These are phyloP conservation scores for Buceros bicornis DNA, from an alignment of 2,797 vertebrate species.

Conservation along the genomic window DNA sequence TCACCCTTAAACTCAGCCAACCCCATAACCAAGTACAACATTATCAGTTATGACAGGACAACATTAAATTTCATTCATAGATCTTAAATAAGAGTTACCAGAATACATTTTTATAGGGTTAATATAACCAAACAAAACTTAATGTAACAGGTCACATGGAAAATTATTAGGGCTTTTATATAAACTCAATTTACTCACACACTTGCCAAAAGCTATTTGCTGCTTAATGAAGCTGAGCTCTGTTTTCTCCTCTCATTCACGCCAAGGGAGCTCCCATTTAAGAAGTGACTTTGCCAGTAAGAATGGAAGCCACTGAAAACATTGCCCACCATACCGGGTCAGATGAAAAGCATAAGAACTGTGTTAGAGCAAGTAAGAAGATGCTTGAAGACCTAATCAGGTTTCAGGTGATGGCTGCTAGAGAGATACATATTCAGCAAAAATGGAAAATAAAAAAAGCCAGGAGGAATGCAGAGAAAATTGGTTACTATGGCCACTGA, in stretches of 20 bases:
- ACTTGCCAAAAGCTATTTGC: conserved; percentile 26
- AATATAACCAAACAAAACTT: conserved; percentile 14
- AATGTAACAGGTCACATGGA: background rate
- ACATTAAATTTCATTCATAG: background rate
- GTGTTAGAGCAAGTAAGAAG: background rate
- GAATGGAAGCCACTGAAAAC: background rate
- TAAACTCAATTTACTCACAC: background rate
- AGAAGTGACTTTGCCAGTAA: background rate
- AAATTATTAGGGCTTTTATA: conserved; percentile 34
- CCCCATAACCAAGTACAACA: background rate
- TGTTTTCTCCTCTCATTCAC: background rate
- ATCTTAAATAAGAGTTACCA: background rate
- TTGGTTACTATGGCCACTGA: background rate
- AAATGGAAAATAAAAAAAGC: background rate
- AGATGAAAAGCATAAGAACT: background rate
- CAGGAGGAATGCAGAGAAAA: background rate
- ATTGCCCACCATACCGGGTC: background rate
- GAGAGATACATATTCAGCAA: background rate
- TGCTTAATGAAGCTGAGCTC: conserved; percentile 33
- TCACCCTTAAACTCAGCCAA: background rate
- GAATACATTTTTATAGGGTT: background rate
- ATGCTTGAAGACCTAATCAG: background rate
- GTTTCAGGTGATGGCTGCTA: background rate
- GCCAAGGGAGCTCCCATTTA: background rate
- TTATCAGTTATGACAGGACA: background rate